Conservation (phyloP, 2,888 invertebrate genomes). For the Elmis aenea region DNA sequence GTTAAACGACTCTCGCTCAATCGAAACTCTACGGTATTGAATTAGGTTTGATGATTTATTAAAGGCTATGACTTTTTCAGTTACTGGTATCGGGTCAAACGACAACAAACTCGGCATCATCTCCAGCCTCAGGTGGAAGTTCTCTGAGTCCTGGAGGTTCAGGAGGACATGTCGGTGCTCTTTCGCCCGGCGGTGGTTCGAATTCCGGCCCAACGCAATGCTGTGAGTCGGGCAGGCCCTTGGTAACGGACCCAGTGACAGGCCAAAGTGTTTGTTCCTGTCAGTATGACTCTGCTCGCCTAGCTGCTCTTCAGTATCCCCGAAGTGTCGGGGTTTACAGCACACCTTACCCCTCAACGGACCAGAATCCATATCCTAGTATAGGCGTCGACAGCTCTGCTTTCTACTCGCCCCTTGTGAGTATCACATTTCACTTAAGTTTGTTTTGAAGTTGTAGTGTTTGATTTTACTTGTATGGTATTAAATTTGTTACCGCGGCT, state of each 20-base stretch:
- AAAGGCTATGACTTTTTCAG: no score
- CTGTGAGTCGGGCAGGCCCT: conserved; percentile 87
- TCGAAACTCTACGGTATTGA: no score
- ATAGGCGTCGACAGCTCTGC: conserved; percentile 92
- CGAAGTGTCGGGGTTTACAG: conserved; percentile 80
- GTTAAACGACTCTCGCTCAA: no score
- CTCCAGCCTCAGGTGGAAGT: conserved; percentile 71
- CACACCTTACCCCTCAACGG: conserved; percentile 82
- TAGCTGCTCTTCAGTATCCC: conserved; percentile 78
- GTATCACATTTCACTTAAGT: conserved; percentile 46
- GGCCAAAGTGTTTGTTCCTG: conserved; percentile 93
- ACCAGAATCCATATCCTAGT: conserved; percentile 89
- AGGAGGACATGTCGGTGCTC: conserved; percentile 43
- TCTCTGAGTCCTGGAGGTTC: conserved; percentile 67
- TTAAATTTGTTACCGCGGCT: no score
- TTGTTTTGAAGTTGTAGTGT: conserved; percentile 26
- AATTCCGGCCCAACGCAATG: conserved; percentile 52
- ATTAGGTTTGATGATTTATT: no score
- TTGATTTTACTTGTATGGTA: no score
- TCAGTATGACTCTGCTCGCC: conserved; percentile 84
- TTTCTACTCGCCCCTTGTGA: conserved; percentile 92
- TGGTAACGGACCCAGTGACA: conserved; percentile 88
- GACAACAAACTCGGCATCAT: conserved; percentile 69
- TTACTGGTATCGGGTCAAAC: conserved; percentile 73
- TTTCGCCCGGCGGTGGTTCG: conserved; percentile 52